phyloP scores from a whole-genome alignment of 2,797 vertebrate genomes.

The Phrynocephalus guinanensis region DNA sequence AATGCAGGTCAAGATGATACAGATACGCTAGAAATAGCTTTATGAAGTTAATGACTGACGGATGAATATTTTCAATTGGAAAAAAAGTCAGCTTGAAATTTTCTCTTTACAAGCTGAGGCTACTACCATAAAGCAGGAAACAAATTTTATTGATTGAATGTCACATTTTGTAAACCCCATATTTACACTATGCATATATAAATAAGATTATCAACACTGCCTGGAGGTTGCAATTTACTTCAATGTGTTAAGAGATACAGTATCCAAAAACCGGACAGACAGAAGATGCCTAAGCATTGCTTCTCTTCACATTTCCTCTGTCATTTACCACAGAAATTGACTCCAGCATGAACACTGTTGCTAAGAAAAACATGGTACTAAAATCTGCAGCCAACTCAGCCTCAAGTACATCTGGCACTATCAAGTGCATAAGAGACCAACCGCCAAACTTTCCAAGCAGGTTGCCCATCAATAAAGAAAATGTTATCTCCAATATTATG shows the following conservation, averaged over 20 bases:
- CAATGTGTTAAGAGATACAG: background rate
- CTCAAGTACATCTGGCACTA: background rate
- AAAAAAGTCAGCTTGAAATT: background rate
- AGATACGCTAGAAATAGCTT: slow-evolving; percentile 3
- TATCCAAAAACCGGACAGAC: background rate
- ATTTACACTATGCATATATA: background rate
- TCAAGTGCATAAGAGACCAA: background rate
- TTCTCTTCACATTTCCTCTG: background rate
- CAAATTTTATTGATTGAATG: background rate
- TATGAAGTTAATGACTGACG: background rate
- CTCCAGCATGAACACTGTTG: background rate
- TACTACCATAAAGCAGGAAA: background rate
- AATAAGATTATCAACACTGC: background rate
- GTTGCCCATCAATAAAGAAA: background rate
- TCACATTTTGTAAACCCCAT: background rate
- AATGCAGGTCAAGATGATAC: background rate
- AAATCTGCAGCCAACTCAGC: background rate
- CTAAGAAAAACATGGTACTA: background rate
- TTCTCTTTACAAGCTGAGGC: background rate
- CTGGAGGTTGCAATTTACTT: background rate
- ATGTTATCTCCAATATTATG: background rate
- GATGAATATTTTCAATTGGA: no score
- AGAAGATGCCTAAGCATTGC: background rate
- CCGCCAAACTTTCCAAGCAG: background rate
- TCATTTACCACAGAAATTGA: background rate